A percentile compares a stretch with the other conserved stretches of the same genome.
phyloP scores from a whole-genome alignment of 2,113 vertebrate genomes.

The Chaetodon auriga region DNA sequence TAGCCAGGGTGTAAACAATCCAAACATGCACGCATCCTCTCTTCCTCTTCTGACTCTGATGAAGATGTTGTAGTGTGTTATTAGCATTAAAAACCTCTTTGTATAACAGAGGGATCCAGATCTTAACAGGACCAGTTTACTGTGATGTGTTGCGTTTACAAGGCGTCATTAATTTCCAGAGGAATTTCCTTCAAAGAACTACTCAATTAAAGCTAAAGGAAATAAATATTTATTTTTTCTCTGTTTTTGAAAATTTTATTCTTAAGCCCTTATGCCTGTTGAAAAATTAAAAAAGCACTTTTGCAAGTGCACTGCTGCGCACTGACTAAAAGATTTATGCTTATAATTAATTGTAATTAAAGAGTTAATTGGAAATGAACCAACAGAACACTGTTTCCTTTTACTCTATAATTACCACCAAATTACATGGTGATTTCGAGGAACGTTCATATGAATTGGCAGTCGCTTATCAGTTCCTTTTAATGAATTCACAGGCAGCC shows the following conservation, averaged over 20 bases:
- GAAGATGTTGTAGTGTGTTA: neutral
- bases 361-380: neutral
- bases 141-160: neutral
- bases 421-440: neutral
- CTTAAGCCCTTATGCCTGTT: neutral
- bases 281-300: neutral
- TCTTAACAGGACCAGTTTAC: neutral
- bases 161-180: neutral
- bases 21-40: neutral
- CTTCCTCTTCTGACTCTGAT: neutral
- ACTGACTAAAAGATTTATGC: neutral
- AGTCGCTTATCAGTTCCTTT: neutral
- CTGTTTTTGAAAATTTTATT: neutral
- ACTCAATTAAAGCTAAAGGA: neutral
- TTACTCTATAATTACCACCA: neutral
- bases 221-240: neutral
- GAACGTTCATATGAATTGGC: neutral
- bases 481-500: neutral
- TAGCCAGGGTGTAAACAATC: neutral
- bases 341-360: slow-evolving; percentile 5
- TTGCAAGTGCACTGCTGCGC: neutral
- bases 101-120: neutral
- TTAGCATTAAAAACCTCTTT: neutral
- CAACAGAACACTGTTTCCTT: neutral
- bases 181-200: neutral